Conservation (phyloP, 2,888 invertebrate species). For the Apamea anceps region DNA sequence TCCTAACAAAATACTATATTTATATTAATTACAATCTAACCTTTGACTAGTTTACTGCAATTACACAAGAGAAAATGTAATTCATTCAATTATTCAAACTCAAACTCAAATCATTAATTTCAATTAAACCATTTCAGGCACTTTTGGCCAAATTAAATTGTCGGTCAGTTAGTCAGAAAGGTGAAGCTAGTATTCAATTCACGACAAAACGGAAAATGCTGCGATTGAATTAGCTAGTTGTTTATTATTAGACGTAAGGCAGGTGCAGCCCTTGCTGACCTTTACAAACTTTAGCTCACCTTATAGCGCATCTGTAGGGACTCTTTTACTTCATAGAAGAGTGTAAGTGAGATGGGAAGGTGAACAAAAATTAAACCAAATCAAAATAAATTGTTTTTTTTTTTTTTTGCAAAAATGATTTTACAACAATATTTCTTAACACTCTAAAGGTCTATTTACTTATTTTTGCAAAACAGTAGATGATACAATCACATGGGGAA, state of each 20-base stretch:
- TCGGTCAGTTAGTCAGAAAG: too few species aligned
- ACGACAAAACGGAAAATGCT: slow-evolving; percentile 1
- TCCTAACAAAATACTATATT: neutral
- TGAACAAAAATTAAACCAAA: neutral
- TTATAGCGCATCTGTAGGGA: neutral
- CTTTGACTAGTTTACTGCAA: neutral
- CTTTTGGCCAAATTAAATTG: too few species aligned
- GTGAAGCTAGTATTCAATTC: too few species aligned
- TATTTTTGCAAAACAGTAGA: neutral
- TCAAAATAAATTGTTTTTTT: neutral
- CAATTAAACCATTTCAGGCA: too few species aligned
- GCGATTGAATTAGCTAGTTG: slow-evolving; percentile 15
- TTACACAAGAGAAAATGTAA: slow-evolving; percentile 3
- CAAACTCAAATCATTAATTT: too few species aligned
- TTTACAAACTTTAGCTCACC: neutral
- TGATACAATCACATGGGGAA: neutral
- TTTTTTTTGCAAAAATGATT: neutral
- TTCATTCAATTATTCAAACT: neutral
- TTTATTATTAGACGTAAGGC: too few species aligned
- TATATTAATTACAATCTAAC: slow-evolving; percentile 14
- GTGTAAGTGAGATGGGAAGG: neutral
- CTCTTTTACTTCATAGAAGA: neutral
- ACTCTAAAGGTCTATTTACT: too few species aligned
- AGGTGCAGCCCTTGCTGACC: slow-evolving; percentile 3
- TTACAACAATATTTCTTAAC: neutral